Base-by-base conservation (phyloP, 2,113 vertebrate species). In the Amphilophus citrinellus region DNA sequence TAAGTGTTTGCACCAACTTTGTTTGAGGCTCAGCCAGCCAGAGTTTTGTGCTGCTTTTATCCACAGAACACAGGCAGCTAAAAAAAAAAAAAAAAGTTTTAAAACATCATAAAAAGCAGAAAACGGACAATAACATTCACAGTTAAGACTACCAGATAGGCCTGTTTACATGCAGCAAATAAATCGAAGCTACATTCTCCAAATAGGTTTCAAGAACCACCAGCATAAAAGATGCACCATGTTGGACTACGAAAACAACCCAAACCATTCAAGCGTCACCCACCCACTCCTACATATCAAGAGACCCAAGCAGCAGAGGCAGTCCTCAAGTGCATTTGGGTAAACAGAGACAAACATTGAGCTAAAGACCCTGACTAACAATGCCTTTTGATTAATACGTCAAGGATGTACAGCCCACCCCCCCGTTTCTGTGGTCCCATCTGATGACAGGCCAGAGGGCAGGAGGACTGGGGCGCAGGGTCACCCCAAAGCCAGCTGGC, bases 1-100 rank as follows among this genome's bases (percentile, higher is more conserved):
- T 97, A 97, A 98, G 97, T 97, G 97, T 98, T 96, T 97, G 97
- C 98, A 98, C 97, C 98, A 95, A 97, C 96, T 97, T 97, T 97
- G 96, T 96, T 94, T 94, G 95, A 97, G 96, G 97, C 95, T 94
- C 96, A 95, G 96, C 97, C 97, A 97, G 97, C 50, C 95, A 92
- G 93, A 93, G 89, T 90, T 90, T 89, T 93, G 89, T 89, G 93
- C 89, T 89, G 91, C 90, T 92, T 92, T 94, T 71, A 90, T 82
- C 83, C 84, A 91, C 87, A 95, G 82, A 93, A 91, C 27, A 91
- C 85, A 91, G 85, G 89, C 82, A 89, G 86, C 89, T 86, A 20
- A 13, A 56, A 53, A 50, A 85, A 88, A 81, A 77, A 81, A 62
- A 62, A 61, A 58, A 5, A 14, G 18, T 71, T 84, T 81, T 10